phyloP scores from a whole-genome alignment of 2,113 vertebrate species.

The Zingel zingel region DNA sequence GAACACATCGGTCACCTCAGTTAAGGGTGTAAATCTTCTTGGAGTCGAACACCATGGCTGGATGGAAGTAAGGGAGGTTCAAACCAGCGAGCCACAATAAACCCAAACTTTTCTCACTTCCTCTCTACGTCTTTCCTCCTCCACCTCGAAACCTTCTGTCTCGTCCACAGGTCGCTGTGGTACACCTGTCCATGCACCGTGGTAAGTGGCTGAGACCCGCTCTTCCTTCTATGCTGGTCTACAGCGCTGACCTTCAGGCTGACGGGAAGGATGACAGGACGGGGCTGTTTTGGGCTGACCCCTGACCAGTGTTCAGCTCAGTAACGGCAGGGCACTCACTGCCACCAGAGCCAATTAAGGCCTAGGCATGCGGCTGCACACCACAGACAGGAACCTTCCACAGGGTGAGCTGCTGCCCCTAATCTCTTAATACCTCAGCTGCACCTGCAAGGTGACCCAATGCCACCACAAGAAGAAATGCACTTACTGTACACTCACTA shows the following conservation, averaged over 20 bases:
- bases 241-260: constrained; percentile 76
- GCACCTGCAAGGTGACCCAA: constrained; percentile 81
- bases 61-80: not conserved
- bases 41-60: not conserved
- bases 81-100: not conserved
- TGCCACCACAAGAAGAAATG: constrained; percentile 45
- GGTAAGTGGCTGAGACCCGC: constrained; percentile 46
- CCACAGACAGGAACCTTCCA: constrained; percentile 57
- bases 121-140: constrained; percentile 20
- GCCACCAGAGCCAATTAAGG: constrained; percentile 75
- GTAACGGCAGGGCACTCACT: constrained; percentile 63
- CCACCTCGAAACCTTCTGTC: constrained; percentile 39
- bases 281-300: constrained; percentile 65
- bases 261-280: constrained; percentile 70
- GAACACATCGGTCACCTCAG: constrained; percentile 39
- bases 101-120: constrained; percentile 39
- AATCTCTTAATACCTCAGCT: constrained; percentile 82
- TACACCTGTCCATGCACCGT: constrained; percentile 48
- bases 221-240: constrained; percentile 53
- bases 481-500: constrained; percentile 41
- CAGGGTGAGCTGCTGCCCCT: constrained; percentile 69
- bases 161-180: constrained; percentile 44
- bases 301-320: constrained; percentile 59
- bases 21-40: constrained; percentile 18
- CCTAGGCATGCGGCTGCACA: constrained; percentile 64